Evolutionary conservation across 92 coral and sea anemone species (phyloP).

Genomic region (Blastomussa wellsi): DNA sequence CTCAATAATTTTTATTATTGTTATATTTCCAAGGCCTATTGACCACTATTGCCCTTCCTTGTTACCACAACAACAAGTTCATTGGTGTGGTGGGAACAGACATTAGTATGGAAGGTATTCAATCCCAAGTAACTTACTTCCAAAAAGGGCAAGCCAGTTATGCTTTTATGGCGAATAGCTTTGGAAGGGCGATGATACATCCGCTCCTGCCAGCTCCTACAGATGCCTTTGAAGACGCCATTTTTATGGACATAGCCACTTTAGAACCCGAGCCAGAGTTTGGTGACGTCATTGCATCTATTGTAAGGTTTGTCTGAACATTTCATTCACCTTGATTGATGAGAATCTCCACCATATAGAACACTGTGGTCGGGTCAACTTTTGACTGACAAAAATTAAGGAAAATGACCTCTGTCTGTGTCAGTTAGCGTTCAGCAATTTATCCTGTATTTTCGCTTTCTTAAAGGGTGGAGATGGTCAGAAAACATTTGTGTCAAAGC

Average conservation of each 20-base stretch:
- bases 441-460: not conserved
- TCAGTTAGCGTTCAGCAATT: not conserved
- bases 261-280: conserved; percentile 34
- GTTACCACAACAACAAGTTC: conserved; percentile 36
- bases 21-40: conserved; percentile 34
- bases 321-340: not conserved
- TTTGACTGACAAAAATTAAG: too few species aligned
- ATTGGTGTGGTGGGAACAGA: conserved; percentile 61
- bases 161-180: conserved; percentile 33
- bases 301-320: not conserved
- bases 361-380: too few species aligned
- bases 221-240: conserved; percentile 19
- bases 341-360: too few species aligned
- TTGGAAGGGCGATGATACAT: conserved; percentile 46
- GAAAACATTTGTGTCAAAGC: conserved; percentile 30
- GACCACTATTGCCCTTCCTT: conserved; percentile 46
- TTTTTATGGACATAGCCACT: conserved; percentile 27
- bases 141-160: conserved; percentile 37
- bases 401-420: not conserved
- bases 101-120: conserved; percentile 38
- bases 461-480: conserved; percentile 42
- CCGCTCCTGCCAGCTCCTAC: conserved; percentile 44
- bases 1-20: not conserved
- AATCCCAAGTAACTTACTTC: conserved; percentile 30
- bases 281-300: not conserved